A percentile compares a stretch with the other conserved stretches of the same genome.
phyloP scores from a whole-genome alignment of 2,888 invertebrate genomes.

The Busseola fusca region DNA sequence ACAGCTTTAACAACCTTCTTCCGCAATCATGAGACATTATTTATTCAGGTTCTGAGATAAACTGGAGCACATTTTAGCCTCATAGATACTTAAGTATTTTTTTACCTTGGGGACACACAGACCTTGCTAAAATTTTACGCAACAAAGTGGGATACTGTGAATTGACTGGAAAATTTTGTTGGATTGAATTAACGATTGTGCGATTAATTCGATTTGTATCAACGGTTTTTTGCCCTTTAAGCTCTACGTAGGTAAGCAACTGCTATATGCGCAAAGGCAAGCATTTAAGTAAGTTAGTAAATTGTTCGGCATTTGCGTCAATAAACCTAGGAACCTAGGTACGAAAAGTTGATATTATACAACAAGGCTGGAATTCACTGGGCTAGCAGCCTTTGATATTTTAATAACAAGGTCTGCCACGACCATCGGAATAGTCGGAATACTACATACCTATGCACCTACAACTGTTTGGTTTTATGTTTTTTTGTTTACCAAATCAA shows the following conservation, averaged over 20 bases:
- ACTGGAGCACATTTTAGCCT: background rate
- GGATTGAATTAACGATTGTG: constrained; percentile 33
- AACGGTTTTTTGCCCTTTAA: constrained; percentile 11
- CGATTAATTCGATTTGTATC: constrained; percentile 7
- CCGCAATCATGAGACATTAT: constrained; percentile 42
- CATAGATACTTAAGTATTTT: constrained; percentile 18
- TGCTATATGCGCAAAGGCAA: constrained; percentile 5
- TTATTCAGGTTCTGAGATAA: constrained; percentile 34
- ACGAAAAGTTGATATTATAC: constrained; percentile 25
- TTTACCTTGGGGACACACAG: background rate
- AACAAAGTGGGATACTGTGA: constrained; percentile 21
- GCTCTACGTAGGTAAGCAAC: constrained; percentile 4
- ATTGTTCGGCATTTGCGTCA: constrained; percentile 22
- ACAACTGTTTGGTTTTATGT: background rate
- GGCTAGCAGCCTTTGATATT: constrained; percentile 12
- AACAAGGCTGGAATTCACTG: constrained; percentile 21
- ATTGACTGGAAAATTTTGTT: constrained; percentile 37
- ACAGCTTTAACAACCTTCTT: constrained; percentile 41
- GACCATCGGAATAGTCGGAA: constrained; percentile 18
- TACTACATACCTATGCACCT: constrained; percentile 1
- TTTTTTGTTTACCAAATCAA: no score
- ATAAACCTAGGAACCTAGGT: constrained; percentile 5
- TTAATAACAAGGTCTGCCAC: constrained; percentile 18
- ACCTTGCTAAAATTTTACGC: background rate
- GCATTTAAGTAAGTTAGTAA: constrained; percentile 22